Evolutionary conservation across 2,888 invertebrate genomes (phyloP).

Genomic region (Liopterus haemorrhoidalis): DNA sequence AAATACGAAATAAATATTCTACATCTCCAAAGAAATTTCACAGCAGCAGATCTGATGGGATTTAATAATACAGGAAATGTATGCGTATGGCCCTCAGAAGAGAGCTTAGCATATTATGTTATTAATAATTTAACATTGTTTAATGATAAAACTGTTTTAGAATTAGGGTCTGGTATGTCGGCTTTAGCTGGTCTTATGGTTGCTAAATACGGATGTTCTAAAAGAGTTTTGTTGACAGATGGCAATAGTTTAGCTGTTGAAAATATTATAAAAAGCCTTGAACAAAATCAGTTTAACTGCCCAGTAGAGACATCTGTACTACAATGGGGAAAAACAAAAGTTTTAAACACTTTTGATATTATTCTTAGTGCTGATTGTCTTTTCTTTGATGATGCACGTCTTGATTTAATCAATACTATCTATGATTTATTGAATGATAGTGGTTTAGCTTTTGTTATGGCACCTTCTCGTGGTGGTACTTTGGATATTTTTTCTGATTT

Average conservation of each 20-base stretch:
- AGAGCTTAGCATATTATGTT: constrained; percentile 63
- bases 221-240: constrained; percentile 65
- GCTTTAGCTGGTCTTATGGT: constrained; percentile 70
- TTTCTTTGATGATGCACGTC: constrained; percentile 68
- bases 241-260: constrained; percentile 71
- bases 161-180: constrained; percentile 81
- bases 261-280: constrained; percentile 62
- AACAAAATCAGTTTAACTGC: constrained; percentile 56
- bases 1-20: constrained; percentile 55
- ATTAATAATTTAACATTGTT: constrained; percentile 60
- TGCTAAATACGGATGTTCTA: constrained; percentile 60
- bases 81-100: constrained; percentile 75
- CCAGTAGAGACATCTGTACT: constrained; percentile 51
- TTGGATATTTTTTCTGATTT: constrained; percentile 62
- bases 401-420: constrained; percentile 62
- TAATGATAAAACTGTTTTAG: constrained; percentile 62
- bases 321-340: constrained; percentile 51
- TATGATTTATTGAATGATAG: constrained; percentile 54
- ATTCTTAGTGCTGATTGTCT: constrained; percentile 74
- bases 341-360: constrained; percentile 52
- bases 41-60: constrained; percentile 68
- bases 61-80: constrained; percentile 78
- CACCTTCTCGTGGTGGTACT: constrained; percentile 67
- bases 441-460: constrained; percentile 68
- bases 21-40: constrained; percentile 56